Evolutionary conservation across 2,888 invertebrate species (phyloP), one percentile per base, ranked within the genome.

Genomic region (Drosophila algonquin): DNA sequence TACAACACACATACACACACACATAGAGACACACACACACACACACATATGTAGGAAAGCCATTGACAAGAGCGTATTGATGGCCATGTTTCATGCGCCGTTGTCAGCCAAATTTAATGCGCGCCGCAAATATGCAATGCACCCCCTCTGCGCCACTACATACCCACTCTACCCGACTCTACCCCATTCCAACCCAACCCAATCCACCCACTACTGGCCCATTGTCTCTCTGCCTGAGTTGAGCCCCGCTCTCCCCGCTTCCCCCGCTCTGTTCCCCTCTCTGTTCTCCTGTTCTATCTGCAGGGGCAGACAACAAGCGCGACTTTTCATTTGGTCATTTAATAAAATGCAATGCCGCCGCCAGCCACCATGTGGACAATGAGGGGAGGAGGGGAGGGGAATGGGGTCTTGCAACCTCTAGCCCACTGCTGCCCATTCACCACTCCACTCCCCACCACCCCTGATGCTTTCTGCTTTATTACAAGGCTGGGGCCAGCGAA

Each of bases 311-410:
- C 84, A 88, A 81, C 81, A 79, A 81, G 88, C 88, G 88, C 87
- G 87, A 86, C 86, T 87, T 85, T 86, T 86, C 87, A 86, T 86
- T 89, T 89, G 78, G 87, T 82, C 88, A 89, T 85, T 85, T 85
- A 85, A 85, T 85, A 85, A 89, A 85, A 89, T 89, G 89, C 89
- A 86, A 63, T 87, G 73, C 61, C 70, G 30, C 44, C 27, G 16
- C 16, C 55, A 54, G 65, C 61, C 71, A 60, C 76, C 80, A 55
- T 59, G 54, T 62, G 61, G 63, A 16, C 35, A 24, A 24, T 21
- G 18, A 44, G 56, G 46, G 21, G 21, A 1, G 21, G 21, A 1
- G n/a, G n/a, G 16, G 40, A n/a, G 12, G 21, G 21, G 21, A 1
- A 10, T 7, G 18, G 6, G 8, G 21, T 27, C 51, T 6, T 21